These are phyloP conservation scores for Chironomus tepperi DNA, from an alignment of 1,140 invertebrate genomes.

Conservation along the genomic window DNA sequence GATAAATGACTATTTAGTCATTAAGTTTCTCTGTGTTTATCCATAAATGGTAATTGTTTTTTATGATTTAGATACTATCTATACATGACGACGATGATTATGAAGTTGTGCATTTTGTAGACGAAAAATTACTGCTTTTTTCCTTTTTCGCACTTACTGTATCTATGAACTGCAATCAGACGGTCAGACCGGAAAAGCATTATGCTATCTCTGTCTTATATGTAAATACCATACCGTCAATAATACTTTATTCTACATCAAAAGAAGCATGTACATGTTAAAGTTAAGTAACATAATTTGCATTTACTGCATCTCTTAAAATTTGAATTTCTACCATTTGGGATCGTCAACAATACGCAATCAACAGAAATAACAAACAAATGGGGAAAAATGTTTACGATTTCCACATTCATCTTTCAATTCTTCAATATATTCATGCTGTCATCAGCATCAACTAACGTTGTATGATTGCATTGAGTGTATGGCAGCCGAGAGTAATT, in stretches of 20 bases:
- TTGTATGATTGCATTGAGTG: not conserved
- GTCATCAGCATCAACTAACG: not conserved
- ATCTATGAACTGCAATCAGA: not conserved
- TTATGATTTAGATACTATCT: slow-evolving; percentile 4
- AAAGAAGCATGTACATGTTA: not conserved
- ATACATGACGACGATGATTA: not conserved
- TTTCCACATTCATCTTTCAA: too few relatives aligned
- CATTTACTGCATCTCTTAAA: not conserved
- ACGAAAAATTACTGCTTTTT: not conserved
- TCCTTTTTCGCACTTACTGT: not conserved
- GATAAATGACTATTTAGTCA: slow-evolving; percentile 18
- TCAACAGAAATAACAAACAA: slow-evolving; percentile 2
- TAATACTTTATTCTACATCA: not conserved
- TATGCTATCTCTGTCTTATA: not conserved
- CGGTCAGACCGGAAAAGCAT: not conserved
- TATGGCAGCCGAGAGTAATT: not conserved
- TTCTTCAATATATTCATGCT: not conserved
- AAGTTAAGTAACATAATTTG: slow-evolving; percentile 3
- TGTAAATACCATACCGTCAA: too few relatives aligned
- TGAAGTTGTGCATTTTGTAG: not conserved
- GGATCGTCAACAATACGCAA: not conserved
- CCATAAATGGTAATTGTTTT: not conserved
- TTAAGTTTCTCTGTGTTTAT: not conserved
- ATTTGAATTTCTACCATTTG: not conserved
- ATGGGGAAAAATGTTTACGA: not conserved